Percentiles rank a stretch among this genome's conserved stretches.
Conservation (phyloP, 1,140 invertebrate genomes). For the Trachymyrmex cornetzi region DNA sequence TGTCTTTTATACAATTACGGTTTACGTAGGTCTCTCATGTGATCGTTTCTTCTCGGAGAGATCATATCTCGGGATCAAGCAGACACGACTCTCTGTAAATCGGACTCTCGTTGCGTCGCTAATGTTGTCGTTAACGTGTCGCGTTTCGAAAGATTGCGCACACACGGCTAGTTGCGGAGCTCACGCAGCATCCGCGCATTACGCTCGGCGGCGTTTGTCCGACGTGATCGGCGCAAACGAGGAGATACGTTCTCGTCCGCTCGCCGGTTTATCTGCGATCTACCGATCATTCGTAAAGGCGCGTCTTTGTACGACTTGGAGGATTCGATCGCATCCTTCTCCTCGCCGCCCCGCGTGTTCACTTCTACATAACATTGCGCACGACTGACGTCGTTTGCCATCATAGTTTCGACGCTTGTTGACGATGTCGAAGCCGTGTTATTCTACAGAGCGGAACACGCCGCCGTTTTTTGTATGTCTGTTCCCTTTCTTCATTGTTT, state of each 20-base stretch:
- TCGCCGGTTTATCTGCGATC: constrained; percentile 80
- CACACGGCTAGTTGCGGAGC: constrained; percentile 34
- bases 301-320: constrained; percentile 47
- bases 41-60: not conserved
- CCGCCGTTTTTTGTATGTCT: constrained; percentile 28
- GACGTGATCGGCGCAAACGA: constrained; percentile 82
- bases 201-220: constrained; percentile 74
- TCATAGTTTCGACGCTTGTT: constrained; percentile 52
- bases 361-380: constrained; percentile 22
- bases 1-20: not conserved
- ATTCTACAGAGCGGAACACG: constrained; percentile 33
- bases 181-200: constrained; percentile 64
- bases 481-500: not conserved
- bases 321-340: constrained; percentile 42
- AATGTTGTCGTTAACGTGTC: constrained; percentile 70
- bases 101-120: constrained; percentile 61
- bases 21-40: not conserved
- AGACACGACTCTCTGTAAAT: constrained; percentile 55
- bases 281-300: constrained; percentile 73
- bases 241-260: constrained; percentile 79
- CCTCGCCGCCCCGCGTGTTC: constrained; percentile 8
- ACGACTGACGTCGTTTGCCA: constrained; percentile 37
- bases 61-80: constrained; percentile 49
- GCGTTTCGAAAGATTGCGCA: constrained; percentile 52
- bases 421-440: constrained; percentile 39